Percentiles rank a stretch among this genome's conserved stretches.
phyloP scores from a whole-genome alignment of 2,113 vertebrate species.

The Heterocephalus glaber region DNA sequence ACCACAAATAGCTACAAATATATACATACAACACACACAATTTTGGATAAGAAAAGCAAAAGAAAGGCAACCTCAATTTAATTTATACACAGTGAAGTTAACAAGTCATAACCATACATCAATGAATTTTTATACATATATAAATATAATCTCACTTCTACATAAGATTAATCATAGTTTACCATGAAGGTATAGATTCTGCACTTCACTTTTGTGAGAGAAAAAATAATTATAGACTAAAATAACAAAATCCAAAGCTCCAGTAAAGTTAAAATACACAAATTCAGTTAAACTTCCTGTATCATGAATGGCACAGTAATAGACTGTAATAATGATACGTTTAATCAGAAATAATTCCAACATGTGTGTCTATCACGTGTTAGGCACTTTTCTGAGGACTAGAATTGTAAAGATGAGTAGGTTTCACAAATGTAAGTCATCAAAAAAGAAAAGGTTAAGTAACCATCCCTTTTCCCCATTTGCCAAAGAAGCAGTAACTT shows the following conservation, averaged over 20 bases:
- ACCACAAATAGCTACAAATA: not conserved
- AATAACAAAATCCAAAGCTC: not conserved
- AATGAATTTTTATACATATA: not conserved
- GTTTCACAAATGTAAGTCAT: slow-evolving; percentile 56
- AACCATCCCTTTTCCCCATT: not conserved
- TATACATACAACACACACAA: too few relatives aligned
- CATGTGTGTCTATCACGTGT: not conserved
- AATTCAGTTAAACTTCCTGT: not conserved
- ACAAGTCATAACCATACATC: not conserved
- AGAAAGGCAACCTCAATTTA: not conserved
- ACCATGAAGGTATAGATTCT: slow-evolving; percentile 25
- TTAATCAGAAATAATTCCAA: slow-evolving; percentile 17
- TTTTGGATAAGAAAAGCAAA: not conserved
- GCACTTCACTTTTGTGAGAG: not conserved
- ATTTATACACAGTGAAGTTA: not conserved
- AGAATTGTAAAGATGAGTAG: slow-evolving; percentile 49
- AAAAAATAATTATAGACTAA: not conserved
- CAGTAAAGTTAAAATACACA: not conserved
- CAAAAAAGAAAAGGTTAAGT: slow-evolving; percentile 53
- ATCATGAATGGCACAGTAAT: not conserved
- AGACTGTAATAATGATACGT: not conserved
- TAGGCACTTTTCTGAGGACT: slow-evolving; percentile 31
- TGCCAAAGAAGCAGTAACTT: not conserved
- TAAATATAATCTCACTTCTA: not conserved
- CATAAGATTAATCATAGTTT: slow-evolving; percentile 1